A percentile compares a stretch with the other conserved stretches of the same genome.
phyloP scores from a whole-genome alignment of 1,140 invertebrate species.

The Littorina saxatilis region DNA sequence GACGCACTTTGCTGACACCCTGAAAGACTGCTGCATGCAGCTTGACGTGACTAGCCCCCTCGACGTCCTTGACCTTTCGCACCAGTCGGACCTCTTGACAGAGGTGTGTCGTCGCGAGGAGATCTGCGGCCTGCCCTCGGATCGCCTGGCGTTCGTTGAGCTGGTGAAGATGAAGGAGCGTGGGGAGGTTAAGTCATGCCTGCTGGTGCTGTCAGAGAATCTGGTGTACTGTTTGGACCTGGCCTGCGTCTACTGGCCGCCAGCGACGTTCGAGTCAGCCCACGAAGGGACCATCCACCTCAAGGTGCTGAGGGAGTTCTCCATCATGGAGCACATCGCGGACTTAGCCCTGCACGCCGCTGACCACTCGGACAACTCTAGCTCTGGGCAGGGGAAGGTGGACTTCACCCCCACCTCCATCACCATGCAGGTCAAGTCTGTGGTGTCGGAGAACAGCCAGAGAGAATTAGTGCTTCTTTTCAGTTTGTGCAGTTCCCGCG shows the following conservation, averaged over 20 bases:
- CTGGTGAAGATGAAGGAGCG: constrained; percentile 46
- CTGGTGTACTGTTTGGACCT: constrained; percentile 62
- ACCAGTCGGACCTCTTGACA: constrained; percentile 59
- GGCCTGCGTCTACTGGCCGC: constrained; percentile 63
- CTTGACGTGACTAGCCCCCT: constrained; percentile 35
- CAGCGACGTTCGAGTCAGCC: constrained; percentile 56
- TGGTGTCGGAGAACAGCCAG: neutral
- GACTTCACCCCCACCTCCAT: neutral
- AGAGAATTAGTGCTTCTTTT: constrained; percentile 32
- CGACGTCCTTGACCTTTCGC: constrained; percentile 58
- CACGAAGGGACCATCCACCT: constrained; percentile 53
- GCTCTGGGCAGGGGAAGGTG: neutral
- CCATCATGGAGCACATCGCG: constrained; percentile 66
- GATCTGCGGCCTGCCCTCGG: constrained; percentile 56
- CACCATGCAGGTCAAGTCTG: neutral
- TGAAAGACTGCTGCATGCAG: constrained; percentile 34
- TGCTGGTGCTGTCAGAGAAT: constrained; percentile 66
- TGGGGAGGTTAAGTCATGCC: constrained; percentile 28
- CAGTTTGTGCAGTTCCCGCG: constrained; percentile 53
- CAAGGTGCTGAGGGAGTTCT: constrained; percentile 59
- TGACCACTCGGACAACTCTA: neutral
- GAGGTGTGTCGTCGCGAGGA: constrained; percentile 60
- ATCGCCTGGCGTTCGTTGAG: constrained; percentile 55
- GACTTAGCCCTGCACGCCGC: constrained; percentile 61
- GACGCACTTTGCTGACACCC: constrained; percentile 58